Conservation (phyloP, 2,888 invertebrate species). For the Macrophya annulata region DNA sequence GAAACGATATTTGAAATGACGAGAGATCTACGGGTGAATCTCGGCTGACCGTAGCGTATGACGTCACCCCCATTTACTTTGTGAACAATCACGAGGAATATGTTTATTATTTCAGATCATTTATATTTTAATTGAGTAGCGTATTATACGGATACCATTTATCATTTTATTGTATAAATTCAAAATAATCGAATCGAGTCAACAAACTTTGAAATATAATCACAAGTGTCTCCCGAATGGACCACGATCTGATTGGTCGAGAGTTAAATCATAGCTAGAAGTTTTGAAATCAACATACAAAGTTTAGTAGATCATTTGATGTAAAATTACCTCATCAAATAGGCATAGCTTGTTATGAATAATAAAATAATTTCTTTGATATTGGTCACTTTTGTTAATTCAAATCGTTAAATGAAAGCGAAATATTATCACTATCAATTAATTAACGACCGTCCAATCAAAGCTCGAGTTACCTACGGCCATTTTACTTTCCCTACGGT, state of each 20-base stretch:
- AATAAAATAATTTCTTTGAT: constrained; percentile 13
- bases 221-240: constrained; percentile 48
- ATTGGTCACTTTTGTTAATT: background rate
- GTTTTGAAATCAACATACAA: constrained; percentile 45
- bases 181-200: background rate
- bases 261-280: constrained; percentile 26
- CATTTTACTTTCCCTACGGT: constrained; percentile 77
- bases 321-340: background rate
- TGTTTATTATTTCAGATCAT: background rate
- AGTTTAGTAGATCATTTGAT: background rate
- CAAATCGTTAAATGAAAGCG: background rate
- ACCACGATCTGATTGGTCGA: constrained; percentile 54
- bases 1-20: background rate
- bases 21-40: constrained; percentile 60
- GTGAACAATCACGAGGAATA: background rate
- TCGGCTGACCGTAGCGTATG: constrained; percentile 65
- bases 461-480: constrained; percentile 59
- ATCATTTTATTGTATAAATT: background rate
- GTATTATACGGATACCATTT: background rate
- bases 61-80: constrained; percentile 62
- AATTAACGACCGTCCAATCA: constrained; percentile 63
- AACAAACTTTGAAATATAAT: constrained; percentile 5
- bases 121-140: background rate
- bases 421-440: constrained; percentile 61
- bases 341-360: background rate